Percentiles rank a stretch among this genome's conserved stretches.
Evolutionary conservation across 2,888 invertebrate species (phyloP).

Genomic region (Fissipunctia ypsillon): DNA sequence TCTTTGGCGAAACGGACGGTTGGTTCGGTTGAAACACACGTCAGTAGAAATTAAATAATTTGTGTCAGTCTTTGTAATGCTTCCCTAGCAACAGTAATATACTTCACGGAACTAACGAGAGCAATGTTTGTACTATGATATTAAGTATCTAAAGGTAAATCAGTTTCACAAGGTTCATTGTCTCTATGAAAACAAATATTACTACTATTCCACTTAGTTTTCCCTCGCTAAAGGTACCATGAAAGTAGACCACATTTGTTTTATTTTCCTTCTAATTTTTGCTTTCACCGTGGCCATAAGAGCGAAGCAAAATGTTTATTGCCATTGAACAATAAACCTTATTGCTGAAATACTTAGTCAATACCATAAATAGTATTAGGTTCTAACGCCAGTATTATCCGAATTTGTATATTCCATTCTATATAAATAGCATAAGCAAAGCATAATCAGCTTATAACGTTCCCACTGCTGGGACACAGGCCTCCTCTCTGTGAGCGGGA

Average conservation of each 20-base stretch:
- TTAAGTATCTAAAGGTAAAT: not conserved
- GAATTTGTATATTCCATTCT: not conserved
- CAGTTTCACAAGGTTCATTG: not conserved
- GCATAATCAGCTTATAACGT: no score
- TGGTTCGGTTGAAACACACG: not conserved
- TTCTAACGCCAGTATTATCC: not conserved
- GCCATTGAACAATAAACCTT: conserved; percentile 15
- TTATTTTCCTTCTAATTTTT: conserved; percentile 16
- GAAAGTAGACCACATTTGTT: conserved; percentile 7
- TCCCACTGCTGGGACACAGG: no score
- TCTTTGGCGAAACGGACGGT: not conserved
- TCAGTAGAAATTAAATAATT: not conserved
- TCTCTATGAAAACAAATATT: not conserved
- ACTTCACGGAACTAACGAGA: not conserved
- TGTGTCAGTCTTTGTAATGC: not conserved
- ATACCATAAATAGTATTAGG: not conserved
- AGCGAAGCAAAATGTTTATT: conserved; percentile 18
- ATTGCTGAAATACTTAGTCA: not conserved
- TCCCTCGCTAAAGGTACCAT: not conserved
- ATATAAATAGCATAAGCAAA: no score
- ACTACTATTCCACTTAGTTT: not conserved
- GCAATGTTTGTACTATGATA: not conserved
- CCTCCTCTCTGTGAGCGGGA: no score
- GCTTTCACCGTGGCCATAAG: conserved; percentile 25
- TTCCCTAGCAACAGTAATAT: not conserved